Base-by-base conservation (phyloP, 2,888 invertebrate genomes). In the Malachius bipustulatus region DNA sequence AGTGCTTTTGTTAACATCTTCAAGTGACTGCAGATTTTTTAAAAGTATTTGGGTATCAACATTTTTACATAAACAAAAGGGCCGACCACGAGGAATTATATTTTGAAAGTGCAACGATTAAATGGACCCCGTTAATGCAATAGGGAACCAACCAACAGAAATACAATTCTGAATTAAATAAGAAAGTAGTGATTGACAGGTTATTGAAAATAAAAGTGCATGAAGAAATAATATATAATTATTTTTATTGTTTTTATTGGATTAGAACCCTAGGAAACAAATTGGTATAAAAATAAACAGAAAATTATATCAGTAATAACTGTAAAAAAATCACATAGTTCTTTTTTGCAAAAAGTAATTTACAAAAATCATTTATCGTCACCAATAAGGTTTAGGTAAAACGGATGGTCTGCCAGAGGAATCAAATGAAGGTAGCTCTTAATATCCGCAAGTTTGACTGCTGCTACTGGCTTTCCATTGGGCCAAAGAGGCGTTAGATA, bases 81-180 rank as follows among this genome's bases (percentile, higher is more conserved):
- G n/a, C n/a, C n/a, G n/a, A n/a, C n/a, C n/a, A n/a, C n/a, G n/a
- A n/a, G n/a, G n/a, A n/a, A n/a, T n/a, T n/a, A n/a, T n/a, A n/a
- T n/a, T n/a, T n/a, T n/a, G n/a, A n/a, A n/a, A n/a, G n/a, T n/a
- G n/a, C n/a, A n/a, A n/a, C n/a, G n/a, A n/a, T n/a, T n/a, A n/a
- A 19, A 19, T 19, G 6, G 24, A 8, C 6, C 24, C 24, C 24
- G 6, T n/a, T 19, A 8, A 6, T 19, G 24, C 24, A 19, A 19
- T 19, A 19, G 6, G 24, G 24, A 19, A 19, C 24, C 24, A 19
- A 19, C 24, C n/a, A 19, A n/a, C 24, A 19, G n/a, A 19, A 19
- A 19, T 19, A 8, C 6, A 8, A n/a, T 19, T 19, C 6, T 19
- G 24, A n/a, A n/a, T n/a, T n/a, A n/a, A n/a, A n/a, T 19, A 19